phyloP scores from a whole-genome alignment of 2,797 vertebrate species.

The Mareca strepera region DNA sequence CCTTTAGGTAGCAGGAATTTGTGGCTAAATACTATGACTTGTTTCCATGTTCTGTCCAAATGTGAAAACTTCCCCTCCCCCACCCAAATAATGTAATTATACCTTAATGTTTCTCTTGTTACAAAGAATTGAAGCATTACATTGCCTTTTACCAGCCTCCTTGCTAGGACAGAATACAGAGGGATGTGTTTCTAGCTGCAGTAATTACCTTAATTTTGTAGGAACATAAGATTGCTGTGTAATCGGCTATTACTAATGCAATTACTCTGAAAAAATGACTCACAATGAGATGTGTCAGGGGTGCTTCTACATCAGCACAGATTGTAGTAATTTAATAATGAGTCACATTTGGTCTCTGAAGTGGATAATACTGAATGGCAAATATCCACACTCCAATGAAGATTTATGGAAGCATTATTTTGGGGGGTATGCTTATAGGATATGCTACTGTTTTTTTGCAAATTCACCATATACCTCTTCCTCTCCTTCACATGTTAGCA shows the following conservation, averaged over 20 bases:
- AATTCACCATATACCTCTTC: background rate
- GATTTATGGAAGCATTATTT: slow-evolving; percentile 51
- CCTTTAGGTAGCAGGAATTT: background rate
- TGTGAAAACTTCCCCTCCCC: background rate
- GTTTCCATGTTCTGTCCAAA: slow-evolving; percentile 37
- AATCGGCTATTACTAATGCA: slow-evolving; percentile 72
- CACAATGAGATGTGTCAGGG: slow-evolving; percentile 63
- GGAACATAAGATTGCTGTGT: slow-evolving; percentile 71
- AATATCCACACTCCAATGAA: slow-evolving; percentile 56
- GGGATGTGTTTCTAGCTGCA: slow-evolving; percentile 65
- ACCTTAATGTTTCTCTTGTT: slow-evolving; percentile 51
- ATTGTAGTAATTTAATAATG: slow-evolving; percentile 70
- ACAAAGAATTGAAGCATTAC: slow-evolving; percentile 54
- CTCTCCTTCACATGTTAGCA: background rate
- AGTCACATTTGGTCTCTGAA: slow-evolving; percentile 71
- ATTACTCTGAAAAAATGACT: slow-evolving; percentile 70
- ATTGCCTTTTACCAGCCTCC: slow-evolving; percentile 47
- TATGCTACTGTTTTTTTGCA: background rate
- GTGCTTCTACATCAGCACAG: slow-evolving; percentile 65
- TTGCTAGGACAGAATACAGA: slow-evolving; percentile 56
- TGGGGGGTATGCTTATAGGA: background rate
- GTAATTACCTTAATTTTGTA: slow-evolving; percentile 75
- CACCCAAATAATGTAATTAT: slow-evolving; percentile 51
- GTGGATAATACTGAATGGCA: slow-evolving; percentile 55
- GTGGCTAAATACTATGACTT: background rate